These are phyloP conservation scores for Bombus polaris DNA, from an alignment of 1,140 invertebrate genomes.

Conservation along the genomic window DNA sequence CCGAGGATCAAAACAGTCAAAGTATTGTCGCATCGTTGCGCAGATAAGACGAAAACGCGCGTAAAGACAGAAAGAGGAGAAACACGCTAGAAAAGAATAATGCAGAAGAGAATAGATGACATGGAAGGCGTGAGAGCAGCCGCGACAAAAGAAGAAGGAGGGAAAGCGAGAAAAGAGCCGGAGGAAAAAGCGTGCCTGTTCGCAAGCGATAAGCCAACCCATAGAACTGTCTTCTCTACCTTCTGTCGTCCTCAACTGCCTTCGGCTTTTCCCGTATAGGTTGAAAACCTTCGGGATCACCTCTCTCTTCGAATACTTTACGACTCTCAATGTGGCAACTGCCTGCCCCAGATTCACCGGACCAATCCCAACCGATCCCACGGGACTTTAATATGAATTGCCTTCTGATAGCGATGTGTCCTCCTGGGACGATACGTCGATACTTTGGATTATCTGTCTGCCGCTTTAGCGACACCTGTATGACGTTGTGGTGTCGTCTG, in stretches of 20 bases:
- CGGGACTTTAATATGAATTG: slow-evolving; percentile 76
- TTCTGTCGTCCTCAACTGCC: slow-evolving; percentile 68
- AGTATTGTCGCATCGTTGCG: neutral
- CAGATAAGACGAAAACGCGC: slow-evolving; percentile 20
- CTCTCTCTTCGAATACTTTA: slow-evolving; percentile 59
- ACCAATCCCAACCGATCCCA: slow-evolving; percentile 71
- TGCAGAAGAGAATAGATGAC: slow-evolving; percentile 48
- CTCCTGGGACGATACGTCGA: slow-evolving; percentile 64
- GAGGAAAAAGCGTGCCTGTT: slow-evolving; percentile 74
- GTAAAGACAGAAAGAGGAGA: slow-evolving; percentile 28
- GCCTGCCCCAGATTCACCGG: slow-evolving; percentile 68
- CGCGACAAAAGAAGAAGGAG: slow-evolving; percentile 31
- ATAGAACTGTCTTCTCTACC: slow-evolving; percentile 72
- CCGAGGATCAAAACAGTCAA: neutral
- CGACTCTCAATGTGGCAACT: slow-evolving; percentile 71
- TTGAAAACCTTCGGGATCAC: slow-evolving; percentile 66
- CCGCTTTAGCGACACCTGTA: slow-evolving; percentile 51
- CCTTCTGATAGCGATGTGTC: slow-evolving; percentile 66
- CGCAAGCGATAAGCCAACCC: slow-evolving; percentile 74
- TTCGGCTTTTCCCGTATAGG: slow-evolving; percentile 57
- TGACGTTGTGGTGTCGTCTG: slow-evolving; percentile 32
- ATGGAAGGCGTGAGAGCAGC: slow-evolving; percentile 33
- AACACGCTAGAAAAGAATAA: slow-evolving; percentile 6
- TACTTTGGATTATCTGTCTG: slow-evolving; percentile 70
- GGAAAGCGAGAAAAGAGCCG: slow-evolving; percentile 56